phyloP scores from a whole-genome alignment of 1,140 invertebrate genomes.

The Aphelinus atriplicis region DNA sequence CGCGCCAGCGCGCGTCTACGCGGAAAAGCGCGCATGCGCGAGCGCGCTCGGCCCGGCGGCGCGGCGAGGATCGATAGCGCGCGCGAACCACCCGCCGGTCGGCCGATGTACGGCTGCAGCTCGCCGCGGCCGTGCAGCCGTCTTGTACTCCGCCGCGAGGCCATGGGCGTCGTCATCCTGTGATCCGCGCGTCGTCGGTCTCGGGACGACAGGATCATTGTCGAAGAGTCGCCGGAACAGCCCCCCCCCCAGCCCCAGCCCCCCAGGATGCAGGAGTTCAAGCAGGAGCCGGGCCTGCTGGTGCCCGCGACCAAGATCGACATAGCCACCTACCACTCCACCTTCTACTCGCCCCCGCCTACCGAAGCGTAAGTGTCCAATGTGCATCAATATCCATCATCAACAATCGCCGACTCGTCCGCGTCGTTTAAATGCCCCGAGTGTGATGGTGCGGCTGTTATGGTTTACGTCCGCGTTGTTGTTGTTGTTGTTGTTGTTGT shows the following conservation, averaged over 20 bases:
- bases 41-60: not conserved
- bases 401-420: too few species aligned
- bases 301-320: conserved; percentile 56
- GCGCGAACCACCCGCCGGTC: not conserved
- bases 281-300: conserved; percentile 41
- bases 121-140: not conserved
- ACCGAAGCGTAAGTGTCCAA: conserved; percentile 63
- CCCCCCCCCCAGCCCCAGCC: conserved; percentile 3
- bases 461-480: too few species aligned
- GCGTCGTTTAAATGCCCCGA: too few species aligned
- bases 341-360: conserved; percentile 62
- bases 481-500: too few species aligned
- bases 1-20: not conserved
- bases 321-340: conserved; percentile 58
- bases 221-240: not conserved
- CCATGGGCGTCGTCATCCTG: too few species aligned
- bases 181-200: too few species aligned
- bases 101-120: too few species aligned
- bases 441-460: too few species aligned
- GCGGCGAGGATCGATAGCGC: not conserved
- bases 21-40: not conserved
- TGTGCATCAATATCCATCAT: too few species aligned
- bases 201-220: too few species aligned
- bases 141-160: conserved; percentile 1
- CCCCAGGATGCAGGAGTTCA: conserved; percentile 5